These are phyloP conservation scores for Parascotia fuliginaria DNA, from an alignment of 2,888 invertebrate species.

Conservation along the genomic window DNA sequence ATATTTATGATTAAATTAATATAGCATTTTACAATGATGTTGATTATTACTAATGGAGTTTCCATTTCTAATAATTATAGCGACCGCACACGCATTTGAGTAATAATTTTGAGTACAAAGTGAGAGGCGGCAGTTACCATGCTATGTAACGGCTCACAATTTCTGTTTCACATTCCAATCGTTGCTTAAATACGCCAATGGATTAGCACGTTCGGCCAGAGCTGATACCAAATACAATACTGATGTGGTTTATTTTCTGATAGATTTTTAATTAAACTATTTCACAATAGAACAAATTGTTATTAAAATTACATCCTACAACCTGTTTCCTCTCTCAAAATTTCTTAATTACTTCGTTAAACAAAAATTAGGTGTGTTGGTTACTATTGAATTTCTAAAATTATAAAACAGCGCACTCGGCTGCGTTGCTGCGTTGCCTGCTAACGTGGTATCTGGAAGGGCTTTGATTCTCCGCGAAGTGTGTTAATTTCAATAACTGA, in stretches of 20 bases:
- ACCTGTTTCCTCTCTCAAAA: conserved; percentile 22
- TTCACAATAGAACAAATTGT: conserved; percentile 51
- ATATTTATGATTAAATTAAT: conserved; percentile 76
- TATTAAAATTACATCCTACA: conserved; percentile 30
- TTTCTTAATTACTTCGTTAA: no score
- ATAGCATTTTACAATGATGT: conserved; percentile 65
- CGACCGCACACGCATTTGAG: conserved; percentile 49
- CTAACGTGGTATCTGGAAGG: no score
- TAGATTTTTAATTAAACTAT: conserved; percentile 71
- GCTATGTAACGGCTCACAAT: conserved; percentile 49
- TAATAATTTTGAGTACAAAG: conserved; percentile 58
- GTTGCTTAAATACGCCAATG: conserved; percentile 53
- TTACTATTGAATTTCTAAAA: no score
- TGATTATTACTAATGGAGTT: conserved; percentile 59
- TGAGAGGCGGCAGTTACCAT: conserved; percentile 45
- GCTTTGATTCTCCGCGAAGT: no score
- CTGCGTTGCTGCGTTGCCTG: no score
- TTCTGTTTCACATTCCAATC: conserved; percentile 73
- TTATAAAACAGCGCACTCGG: no score
- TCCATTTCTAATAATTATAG: conserved; percentile 49
- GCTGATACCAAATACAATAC: conserved; percentile 78
- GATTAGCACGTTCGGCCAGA: conserved; percentile 62
- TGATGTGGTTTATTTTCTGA: conserved; percentile 76
- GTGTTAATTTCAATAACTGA: no score
- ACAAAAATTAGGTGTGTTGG: no score